Percentiles rank a stretch among this genome's conserved stretches.
phyloP scores from a whole-genome alignment of 1,140 invertebrate genomes.

The Steinernema khuongi region DNA sequence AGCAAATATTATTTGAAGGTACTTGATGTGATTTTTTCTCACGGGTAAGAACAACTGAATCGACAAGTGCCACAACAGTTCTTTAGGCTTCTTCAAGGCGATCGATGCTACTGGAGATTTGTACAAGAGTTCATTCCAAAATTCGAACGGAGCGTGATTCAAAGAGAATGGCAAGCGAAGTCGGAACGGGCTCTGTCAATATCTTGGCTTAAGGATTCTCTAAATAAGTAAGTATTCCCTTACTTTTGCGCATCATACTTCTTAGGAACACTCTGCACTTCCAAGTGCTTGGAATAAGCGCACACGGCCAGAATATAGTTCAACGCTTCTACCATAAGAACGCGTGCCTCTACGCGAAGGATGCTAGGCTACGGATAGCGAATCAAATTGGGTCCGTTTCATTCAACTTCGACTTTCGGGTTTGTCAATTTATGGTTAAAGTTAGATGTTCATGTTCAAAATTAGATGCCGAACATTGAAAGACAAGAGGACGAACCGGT shows the following conservation, averaged over 20 bases:
- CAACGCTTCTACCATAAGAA: background rate
- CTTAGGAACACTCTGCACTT: background rate
- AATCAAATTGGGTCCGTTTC: background rate
- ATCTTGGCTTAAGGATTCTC: background rate
- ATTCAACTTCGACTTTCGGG: background rate
- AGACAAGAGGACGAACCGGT: background rate
- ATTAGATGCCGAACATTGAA: slow-evolving; percentile 3
- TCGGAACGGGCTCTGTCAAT: background rate
- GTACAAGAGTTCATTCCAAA: background rate
- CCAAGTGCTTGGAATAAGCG: background rate
- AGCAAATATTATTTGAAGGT: background rate
- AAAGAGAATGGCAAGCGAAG: background rate
- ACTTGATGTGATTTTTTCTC: background rate
- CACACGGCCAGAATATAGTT: background rate
- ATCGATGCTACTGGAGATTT: background rate
- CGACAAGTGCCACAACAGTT: background rate
- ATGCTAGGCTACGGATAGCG: background rate
- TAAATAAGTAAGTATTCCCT: background rate
- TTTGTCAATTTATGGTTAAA: background rate
- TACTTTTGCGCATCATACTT: background rate
- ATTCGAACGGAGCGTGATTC: background rate
- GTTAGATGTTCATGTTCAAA: background rate
- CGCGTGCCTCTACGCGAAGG: background rate
- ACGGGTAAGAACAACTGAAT: background rate
- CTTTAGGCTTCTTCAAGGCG: background rate